A percentile compares a stretch with the other conserved stretches of the same genome.
These are phyloP conservation scores for Panulirus ornatus DNA, from an alignment of 1,140 invertebrate species.

Conservation along the genomic window DNA sequence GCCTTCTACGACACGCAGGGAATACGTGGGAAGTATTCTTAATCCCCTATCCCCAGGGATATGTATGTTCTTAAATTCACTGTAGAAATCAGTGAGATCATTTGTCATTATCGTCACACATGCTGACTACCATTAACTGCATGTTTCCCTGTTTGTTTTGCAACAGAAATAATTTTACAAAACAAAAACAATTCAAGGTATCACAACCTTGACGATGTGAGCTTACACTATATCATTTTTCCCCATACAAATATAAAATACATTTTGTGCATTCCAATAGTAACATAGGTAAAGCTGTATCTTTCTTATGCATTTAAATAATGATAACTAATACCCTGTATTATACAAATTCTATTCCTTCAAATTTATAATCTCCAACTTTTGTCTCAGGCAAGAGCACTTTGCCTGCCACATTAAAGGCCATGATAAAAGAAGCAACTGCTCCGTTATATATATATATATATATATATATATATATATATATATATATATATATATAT, in stretches of 20 bases:
- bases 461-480: too few species aligned
- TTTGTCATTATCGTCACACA: too few species aligned
- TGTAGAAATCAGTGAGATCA: too few species aligned
- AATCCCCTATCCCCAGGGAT: too few species aligned
- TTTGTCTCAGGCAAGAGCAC: conserved; percentile 90
- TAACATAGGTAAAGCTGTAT: background rate
- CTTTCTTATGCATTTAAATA: background rate
- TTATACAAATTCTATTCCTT: conserved; percentile 98
- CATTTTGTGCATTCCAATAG: background rate
- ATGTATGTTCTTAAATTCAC: too few species aligned
- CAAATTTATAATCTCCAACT: conserved; percentile 94
- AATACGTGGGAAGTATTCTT: too few species aligned
- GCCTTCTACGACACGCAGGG: too few species aligned
- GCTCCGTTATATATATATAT: too few species aligned
- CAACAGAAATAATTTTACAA: too few species aligned
- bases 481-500: too few species aligned
- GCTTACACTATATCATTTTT: background rate
- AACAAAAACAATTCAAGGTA: background rate
- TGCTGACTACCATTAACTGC: too few species aligned
- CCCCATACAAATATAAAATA: background rate
- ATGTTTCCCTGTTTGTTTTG: too few species aligned
- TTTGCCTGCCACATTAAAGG: conserved; percentile 89
- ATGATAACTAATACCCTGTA: background rate
- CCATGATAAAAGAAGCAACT: conserved; percentile 93
- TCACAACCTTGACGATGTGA: background rate